Conservation (phyloP, 1,140 invertebrate genomes). For the Globodera rostochiensis region DNA sequence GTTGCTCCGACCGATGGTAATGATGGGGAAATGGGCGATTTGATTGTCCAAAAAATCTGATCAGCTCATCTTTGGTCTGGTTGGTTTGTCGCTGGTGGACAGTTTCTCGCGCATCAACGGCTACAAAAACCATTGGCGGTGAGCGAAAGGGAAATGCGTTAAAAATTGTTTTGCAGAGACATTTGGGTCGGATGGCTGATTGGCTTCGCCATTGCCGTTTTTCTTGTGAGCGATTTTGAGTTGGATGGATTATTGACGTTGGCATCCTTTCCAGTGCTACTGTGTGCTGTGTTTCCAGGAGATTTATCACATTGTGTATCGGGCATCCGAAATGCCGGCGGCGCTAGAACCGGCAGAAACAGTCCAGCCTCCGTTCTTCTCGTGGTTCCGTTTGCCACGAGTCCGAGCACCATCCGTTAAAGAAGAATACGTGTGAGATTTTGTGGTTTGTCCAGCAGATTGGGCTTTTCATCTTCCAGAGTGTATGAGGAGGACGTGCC, state of each 20-base stretch:
- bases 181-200: slow-evolving; percentile 66
- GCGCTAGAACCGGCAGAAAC: slow-evolving; percentile 52
- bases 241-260: background rate
- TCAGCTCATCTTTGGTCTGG: slow-evolving; percentile 62
- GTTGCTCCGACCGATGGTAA: slow-evolving; percentile 55
- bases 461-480: slow-evolving; percentile 45
- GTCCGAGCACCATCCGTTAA: slow-evolving; percentile 65
- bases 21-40: background rate
- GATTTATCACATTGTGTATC: slow-evolving; percentile 59
- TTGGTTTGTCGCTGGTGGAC: slow-evolving; percentile 62
- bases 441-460: background rate
- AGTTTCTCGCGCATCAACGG: slow-evolving; percentile 65
- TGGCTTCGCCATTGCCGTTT: slow-evolving; percentile 58
- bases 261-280: slow-evolving; percentile 52
- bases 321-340: slow-evolving; percentile 28
- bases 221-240: slow-evolving; percentile 47
- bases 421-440: slow-evolving; percentile 65
- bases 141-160: background rate
- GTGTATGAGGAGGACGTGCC: slow-evolving; percentile 65
- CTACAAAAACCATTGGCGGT: slow-evolving; percentile 65
- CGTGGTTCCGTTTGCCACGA: slow-evolving; percentile 63
- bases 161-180: slow-evolving; percentile 40
- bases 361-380: slow-evolving; percentile 61
- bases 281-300: slow-evolving; percentile 66
- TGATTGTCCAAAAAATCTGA: background rate